Percentiles rank a stretch among this genome's conserved stretches.
phyloP scores from a whole-genome alignment of 2,113 vertebrate species.

The Sturnus vulgaris region DNA sequence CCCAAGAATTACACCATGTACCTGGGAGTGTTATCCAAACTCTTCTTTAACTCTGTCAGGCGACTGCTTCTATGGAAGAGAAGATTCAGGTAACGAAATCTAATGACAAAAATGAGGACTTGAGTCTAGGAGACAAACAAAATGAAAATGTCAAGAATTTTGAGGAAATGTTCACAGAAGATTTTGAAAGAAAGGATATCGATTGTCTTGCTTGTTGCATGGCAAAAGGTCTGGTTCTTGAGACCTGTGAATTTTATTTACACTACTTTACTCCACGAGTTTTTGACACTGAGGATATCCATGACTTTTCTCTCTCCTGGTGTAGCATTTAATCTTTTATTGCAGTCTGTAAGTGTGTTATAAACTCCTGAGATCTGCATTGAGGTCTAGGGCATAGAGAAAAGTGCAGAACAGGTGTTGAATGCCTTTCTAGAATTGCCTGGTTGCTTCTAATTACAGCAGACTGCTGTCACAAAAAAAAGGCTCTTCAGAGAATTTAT shows the following conservation, averaged over 20 bases:
- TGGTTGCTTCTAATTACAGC: neutral
- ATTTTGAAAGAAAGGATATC: neutral
- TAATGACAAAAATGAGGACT: neutral
- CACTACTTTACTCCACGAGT: neutral
- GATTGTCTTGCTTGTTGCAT: neutral
- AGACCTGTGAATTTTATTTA: neutral
- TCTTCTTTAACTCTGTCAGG: neutral
- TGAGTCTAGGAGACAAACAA: neutral
- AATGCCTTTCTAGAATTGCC: neutral
- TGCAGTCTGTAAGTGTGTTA: neutral
- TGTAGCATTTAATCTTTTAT: neutral
- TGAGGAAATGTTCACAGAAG: neutral
- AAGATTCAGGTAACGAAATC: neutral
- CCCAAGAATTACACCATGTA: neutral
- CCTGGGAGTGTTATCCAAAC: neutral
- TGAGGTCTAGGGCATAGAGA: neutral
- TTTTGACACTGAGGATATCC: neutral
- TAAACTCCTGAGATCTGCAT: neutral
- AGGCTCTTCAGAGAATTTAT: neutral
- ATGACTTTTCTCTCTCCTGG: neutral
- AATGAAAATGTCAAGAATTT: neutral
- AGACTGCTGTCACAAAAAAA: neutral
- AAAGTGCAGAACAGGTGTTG: neutral
- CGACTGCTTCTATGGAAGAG: neutral
- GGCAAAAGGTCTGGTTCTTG: neutral